Percentiles rank a stretch among this genome's conserved stretches.
phyloP scores from a whole-genome alignment of 2,113 vertebrate species.

The Pangasianodon hypophthalmus region DNA sequence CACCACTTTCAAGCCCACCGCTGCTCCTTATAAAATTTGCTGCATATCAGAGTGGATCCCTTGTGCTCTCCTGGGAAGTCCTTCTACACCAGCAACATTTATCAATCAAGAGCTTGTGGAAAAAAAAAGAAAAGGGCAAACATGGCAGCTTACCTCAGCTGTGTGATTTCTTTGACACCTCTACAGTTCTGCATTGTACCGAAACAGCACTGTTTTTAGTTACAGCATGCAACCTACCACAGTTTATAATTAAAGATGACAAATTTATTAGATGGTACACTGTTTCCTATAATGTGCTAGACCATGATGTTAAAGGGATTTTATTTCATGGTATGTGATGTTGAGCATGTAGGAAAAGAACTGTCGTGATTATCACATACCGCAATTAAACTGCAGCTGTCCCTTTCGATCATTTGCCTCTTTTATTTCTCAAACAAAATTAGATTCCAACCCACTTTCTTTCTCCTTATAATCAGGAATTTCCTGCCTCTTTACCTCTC shows the following conservation, averaged over 20 bases:
- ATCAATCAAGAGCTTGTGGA: conserved; percentile 63
- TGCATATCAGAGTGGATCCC: conserved; percentile 76
- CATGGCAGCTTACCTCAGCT: conserved; percentile 20
- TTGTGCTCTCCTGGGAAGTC: conserved; percentile 71
- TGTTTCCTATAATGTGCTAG: conserved; percentile 4
- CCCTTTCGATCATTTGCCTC: conserved; percentile 11
- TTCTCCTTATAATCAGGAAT: not conserved
- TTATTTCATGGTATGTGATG: conserved; percentile 24
- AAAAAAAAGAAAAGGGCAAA: conserved; percentile 29
- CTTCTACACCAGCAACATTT: conserved; percentile 69
- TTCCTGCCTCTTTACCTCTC: not conserved
- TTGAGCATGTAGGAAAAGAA: not conserved
- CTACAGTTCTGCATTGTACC: not conserved
- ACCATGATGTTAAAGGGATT: not conserved
- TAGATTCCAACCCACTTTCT: conserved; percentile 15
- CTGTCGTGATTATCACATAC: conserved; percentile 31
- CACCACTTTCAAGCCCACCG: conserved; percentile 80
- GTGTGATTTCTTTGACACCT: conserved; percentile 53
- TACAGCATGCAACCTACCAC: not conserved
- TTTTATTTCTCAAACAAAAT: conserved; percentile 25
- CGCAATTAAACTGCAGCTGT: conserved; percentile 47
- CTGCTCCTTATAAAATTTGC: conserved; percentile 80
- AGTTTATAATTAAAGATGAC: conserved; percentile 12
- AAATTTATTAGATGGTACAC: conserved; percentile 20
- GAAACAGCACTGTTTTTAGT: not conserved